Evolutionary conservation across 2,888 invertebrate species (phyloP).

Genomic region (Tetranychus truncatus): DNA sequence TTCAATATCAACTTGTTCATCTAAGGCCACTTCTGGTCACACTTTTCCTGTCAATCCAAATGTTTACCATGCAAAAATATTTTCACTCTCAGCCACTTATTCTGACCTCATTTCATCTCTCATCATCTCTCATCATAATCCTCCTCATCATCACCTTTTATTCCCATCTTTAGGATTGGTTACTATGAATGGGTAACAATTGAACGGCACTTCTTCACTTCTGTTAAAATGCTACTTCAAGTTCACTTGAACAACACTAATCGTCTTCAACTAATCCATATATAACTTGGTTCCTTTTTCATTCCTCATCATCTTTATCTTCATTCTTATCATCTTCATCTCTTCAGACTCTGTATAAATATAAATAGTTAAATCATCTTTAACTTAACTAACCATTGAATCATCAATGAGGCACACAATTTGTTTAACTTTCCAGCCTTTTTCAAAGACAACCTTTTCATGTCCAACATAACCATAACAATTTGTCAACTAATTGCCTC

Average conservation of each 20-base stretch:
- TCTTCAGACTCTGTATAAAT: background rate
- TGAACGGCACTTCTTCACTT: background rate
- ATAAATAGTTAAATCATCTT: background rate
- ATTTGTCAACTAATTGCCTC: background rate
- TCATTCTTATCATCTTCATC: background rate
- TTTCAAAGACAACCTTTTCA: background rate
- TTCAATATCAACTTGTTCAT: too few species aligned
- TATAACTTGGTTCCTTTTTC: background rate
- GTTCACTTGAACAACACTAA: background rate
- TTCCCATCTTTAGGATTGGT: background rate
- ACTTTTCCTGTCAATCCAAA: background rate
- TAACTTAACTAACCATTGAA: background rate
- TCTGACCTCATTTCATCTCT: background rate
- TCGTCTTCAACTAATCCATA: background rate
- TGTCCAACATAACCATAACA: background rate
- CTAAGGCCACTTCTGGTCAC: background rate
- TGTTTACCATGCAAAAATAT: background rate
- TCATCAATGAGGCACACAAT: background rate
- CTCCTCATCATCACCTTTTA: background rate
- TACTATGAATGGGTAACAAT: background rate
- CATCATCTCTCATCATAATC: background rate
- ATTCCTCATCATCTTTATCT: too few species aligned
- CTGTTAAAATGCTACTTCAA: background rate
- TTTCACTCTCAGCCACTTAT: background rate
- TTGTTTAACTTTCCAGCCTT: background rate